Percentiles rank a stretch among this genome's conserved stretches.
These are phyloP conservation scores for Drosophila mettleri DNA, from an alignment of 2,888 invertebrate species.

Conservation along the genomic window DNA sequence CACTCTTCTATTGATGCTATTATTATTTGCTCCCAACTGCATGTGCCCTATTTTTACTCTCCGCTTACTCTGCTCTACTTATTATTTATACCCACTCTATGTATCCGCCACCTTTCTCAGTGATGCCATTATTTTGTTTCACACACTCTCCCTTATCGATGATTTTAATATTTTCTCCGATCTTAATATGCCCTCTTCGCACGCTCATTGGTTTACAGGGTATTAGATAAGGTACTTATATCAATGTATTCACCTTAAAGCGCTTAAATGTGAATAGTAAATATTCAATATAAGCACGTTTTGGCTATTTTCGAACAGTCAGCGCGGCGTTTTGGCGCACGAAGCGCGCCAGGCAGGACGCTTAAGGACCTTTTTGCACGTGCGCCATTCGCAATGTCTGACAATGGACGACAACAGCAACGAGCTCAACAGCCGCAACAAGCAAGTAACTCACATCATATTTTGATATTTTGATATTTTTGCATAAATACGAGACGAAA, in stretches of 20 bases:
- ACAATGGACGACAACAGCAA: slow-evolving; percentile 27
- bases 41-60: too few relatives aligned
- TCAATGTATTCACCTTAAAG: slow-evolving; percentile 21
- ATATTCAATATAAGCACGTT: slow-evolving; percentile 34
- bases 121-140: too few relatives aligned
- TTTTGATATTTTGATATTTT: slow-evolving; percentile 61
- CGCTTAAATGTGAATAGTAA: slow-evolving; percentile 20
- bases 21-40: not conserved
- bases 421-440: slow-evolving; percentile 8
- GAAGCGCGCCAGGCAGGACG: slow-evolving; percentile 20
- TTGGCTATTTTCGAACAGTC: slow-evolving; percentile 26
- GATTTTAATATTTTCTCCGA: too few relatives aligned
- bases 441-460: slow-evolving; percentile 40
- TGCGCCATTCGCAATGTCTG: slow-evolving; percentile 26
- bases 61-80: too few relatives aligned
- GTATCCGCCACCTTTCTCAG: too few relatives aligned
- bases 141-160: too few relatives aligned
- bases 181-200: not conserved
- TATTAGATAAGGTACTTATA: slow-evolving; percentile 5
- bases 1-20: not conserved
- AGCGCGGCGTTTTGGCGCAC: slow-evolving; percentile 19
- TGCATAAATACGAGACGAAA: slow-evolving; percentile 61
- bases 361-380: slow-evolving; percentile 29
- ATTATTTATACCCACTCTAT: too few relatives aligned
- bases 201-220: not conserved